These are phyloP conservation scores for Hiodon tergisus DNA, from an alignment of 2,113 vertebrate genomes.

Conservation along the genomic window DNA sequence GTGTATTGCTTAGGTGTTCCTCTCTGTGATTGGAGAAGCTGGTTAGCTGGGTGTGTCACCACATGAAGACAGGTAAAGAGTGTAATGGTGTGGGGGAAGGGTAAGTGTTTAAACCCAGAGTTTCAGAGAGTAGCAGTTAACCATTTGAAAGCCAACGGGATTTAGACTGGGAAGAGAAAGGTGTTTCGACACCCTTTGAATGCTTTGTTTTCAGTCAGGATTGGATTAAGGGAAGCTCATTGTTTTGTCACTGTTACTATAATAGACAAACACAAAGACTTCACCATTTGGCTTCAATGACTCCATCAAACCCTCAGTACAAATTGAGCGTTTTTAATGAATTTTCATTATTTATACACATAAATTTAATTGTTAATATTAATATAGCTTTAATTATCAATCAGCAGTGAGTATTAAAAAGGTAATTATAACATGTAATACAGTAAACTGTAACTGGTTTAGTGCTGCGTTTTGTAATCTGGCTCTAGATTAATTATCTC, in stretches of 20 bases:
- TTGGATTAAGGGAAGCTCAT: too few relatives aligned
- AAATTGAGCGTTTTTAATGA: not conserved
- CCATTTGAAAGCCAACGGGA: not conserved
- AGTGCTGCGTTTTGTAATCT: too few relatives aligned
- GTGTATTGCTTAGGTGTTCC: slow-evolving; percentile 48
- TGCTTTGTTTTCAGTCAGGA: too few relatives aligned
- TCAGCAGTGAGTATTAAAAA: too few relatives aligned
- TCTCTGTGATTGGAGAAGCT: slow-evolving; percentile 53
- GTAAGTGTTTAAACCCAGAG: not conserved
- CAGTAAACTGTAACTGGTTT: not conserved
- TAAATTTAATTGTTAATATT: too few relatives aligned
- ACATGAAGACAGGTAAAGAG: slow-evolving; percentile 52
- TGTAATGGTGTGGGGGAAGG: slow-evolving; percentile 31
- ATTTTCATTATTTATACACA: not conserved
- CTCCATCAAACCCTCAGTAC: too few relatives aligned
- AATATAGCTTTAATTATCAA: too few relatives aligned
- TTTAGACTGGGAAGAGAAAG: not conserved
- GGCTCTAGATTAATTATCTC: not conserved
- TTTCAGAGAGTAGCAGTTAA: not conserved
- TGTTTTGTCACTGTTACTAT: too few relatives aligned
- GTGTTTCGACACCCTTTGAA: too few relatives aligned
- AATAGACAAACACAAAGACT: too few relatives aligned
- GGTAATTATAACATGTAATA: too few relatives aligned
- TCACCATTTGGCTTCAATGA: too few relatives aligned
- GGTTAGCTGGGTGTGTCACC: slow-evolving; percentile 57